Conservation (phyloP, 2,113 vertebrate species). For the Poeciliopsis retropinna region DNA sequence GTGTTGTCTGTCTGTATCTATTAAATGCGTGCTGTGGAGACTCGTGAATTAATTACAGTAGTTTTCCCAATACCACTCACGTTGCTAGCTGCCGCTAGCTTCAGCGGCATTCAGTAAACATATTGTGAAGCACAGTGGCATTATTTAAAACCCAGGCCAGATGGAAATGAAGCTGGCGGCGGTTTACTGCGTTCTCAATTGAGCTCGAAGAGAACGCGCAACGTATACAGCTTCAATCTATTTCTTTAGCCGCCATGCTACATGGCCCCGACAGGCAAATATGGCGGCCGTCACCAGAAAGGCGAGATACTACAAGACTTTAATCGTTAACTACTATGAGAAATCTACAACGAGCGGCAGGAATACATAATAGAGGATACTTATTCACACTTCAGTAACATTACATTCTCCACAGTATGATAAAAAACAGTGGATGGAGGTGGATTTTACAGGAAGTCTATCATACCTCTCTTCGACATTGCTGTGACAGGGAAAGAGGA, state of each 20-base stretch:
- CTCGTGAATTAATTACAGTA: too few species aligned
- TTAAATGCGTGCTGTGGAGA: too few species aligned
- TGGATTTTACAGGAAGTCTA: conserved; percentile 30
- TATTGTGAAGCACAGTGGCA: too few species aligned
- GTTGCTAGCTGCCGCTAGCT: background rate
- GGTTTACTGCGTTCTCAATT: too few species aligned
- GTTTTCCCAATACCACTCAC: too few species aligned
- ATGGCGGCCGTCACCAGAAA: conserved; percentile 46
- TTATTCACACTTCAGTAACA: background rate
- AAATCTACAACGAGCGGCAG: background rate
- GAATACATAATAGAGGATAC: fast-evolving
- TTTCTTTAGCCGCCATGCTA: background rate
- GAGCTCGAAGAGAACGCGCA: too few species aligned
- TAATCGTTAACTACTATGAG: background rate
- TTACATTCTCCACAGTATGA: fast-evolving
- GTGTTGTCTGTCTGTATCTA: too few species aligned
- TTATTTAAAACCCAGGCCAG: too few species aligned
- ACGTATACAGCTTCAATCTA: background rate
- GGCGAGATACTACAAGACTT: background rate
- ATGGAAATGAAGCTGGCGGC: too few species aligned
- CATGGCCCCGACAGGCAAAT: conserved; percentile 36
- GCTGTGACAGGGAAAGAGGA: conserved; percentile 76
- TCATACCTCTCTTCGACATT: conserved; percentile 85
- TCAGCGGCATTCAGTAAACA: background rate
- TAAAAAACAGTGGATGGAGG: conserved; percentile 46